Conservation (phyloP, 2,797 vertebrate genomes). For the Sebastolobus altivelis region DNA sequence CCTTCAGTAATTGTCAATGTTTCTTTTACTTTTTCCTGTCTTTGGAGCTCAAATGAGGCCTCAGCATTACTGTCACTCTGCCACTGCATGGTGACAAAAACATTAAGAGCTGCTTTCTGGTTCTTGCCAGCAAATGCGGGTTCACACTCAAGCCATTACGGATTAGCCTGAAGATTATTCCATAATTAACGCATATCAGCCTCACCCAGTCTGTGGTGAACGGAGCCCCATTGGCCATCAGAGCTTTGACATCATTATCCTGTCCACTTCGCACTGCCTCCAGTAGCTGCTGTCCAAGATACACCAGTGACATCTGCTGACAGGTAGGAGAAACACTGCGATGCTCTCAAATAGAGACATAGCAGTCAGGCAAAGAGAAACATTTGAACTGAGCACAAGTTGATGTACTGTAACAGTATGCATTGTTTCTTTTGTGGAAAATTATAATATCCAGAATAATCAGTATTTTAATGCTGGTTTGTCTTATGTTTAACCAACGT, state of each 20-base stretch:
- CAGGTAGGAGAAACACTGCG: not conserved
- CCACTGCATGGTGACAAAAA: not conserved
- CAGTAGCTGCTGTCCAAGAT: slow-evolving; percentile 82
- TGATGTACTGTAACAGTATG: not conserved
- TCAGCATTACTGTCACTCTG: not conserved
- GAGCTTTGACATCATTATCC: slow-evolving; percentile 84
- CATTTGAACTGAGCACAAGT: not conserved
- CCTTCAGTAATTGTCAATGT: not conserved
- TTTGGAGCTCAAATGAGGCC: not conserved
- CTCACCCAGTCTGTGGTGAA: slow-evolving; percentile 87
- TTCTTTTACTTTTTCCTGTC: not conserved
- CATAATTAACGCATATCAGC: slow-evolving; percentile 33
- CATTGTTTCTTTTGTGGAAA: not conserved
- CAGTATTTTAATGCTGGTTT: not conserved
- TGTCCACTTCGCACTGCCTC: slow-evolving; percentile 81
- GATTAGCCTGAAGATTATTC: slow-evolving; percentile 42
- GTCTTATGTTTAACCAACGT: not conserved
- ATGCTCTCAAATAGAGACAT: not conserved
- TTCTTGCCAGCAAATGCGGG: not conserved
- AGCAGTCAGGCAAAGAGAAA: not conserved
- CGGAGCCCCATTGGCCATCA: slow-evolving; percentile 85
- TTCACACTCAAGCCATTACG: not conserved
- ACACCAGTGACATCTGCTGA: slow-evolving; percentile 86
- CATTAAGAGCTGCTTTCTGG: not conserved
- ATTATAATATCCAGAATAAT: not conserved